Base-by-base conservation (phyloP, 2,888 invertebrate species). In the Cataglyphis rosenhaueri region DNA sequence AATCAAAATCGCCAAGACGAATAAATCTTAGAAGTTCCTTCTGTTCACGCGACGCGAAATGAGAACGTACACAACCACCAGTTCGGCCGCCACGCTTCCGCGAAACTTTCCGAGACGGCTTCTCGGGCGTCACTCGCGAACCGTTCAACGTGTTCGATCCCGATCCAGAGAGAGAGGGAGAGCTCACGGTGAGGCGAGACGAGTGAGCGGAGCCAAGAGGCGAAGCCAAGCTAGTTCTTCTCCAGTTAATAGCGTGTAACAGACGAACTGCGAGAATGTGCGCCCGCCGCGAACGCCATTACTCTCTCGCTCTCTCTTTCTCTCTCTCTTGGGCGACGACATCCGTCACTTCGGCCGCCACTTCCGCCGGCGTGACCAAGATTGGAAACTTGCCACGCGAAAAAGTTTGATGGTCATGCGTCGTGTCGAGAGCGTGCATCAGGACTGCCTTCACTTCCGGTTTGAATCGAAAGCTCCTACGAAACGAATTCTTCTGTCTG, bases 211-310 rank as follows among this genome's bases (percentile, higher is more conserved):
- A 35, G 74, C 62, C 6, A 65, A 82, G 52, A 38, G 29, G 25
- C 32, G n/a, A 32, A 29, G n/a, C 75, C 32, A 61, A 78, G 18
- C 38, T n/a, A 4, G 0, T 32, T 48, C n/a, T 32, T 41, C 65
- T 76, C 18, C 74, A 78, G 6, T 9, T 75, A 74, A 44, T 66
- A 84, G 78, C 65, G 52, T n/a, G 35, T 84, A 84, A 85, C 84
- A 68, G 66, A 81, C 81, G 83, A 85, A 85, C 73, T 79, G 85
- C 66, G 74, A 70, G 82, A 79, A 79, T 85, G 78, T 88, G 81
- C 83, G 75, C 74, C 86, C 82, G 68, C 52, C 66, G 75, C 64
- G 71, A 66, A 90, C 88, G 90, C 90, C 90, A 90, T 89, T 90
- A 90, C 82, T 84, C 82, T 82, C n/a, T 48, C n/a, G 6, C 52